Base-by-base conservation (phyloP, 2,797 vertebrate species). In the Anguilla anguilla region DNA sequence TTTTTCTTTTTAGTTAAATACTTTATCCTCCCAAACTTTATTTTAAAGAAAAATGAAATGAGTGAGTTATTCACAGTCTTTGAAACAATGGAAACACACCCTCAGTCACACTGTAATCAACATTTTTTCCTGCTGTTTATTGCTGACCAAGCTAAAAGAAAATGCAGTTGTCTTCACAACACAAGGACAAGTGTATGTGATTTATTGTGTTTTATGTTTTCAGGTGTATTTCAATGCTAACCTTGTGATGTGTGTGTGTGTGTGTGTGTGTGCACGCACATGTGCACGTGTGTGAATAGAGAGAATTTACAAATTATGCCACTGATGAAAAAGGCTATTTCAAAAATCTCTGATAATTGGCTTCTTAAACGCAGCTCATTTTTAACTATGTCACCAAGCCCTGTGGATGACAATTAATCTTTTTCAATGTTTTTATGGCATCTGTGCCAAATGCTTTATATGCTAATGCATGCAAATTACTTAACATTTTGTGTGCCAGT, bases 401-500 rank as follows among this genome's bases (percentile, higher is more conserved):
- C 93, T 94, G 93, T 96, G 92, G 93, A 95, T 96, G 95, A 96
- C 96, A 96, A 96, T 96, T 96, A 96, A 96, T 96, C 94, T 96
- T 96, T 96, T 95, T 91, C 94, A 93, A 93, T 95, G 95, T 94
- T 96, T 96, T 94, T 94, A 95, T 95, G 96, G 96, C 96, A 96
- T 96, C 96, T 96, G 96, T 96, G 95, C 95, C 95, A 96, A 96
- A 96, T 96, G 96, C 95, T 96, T 96, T 96, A 96, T 96, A 96
- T 96, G 96, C 95, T 95, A 96, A 96, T 96, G 93, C 96, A 96
- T 96, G 96, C 95, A 96, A 96, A 96, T 96, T 93, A 95, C 92
- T 90, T 89, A 93, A 91, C 94, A 93, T 94, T 94, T 95, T 95
- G 95, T 94, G 95, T 92, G 95, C 94, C 94, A 93, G 94, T 95